Evolutionary conservation across 2,888 invertebrate species (phyloP).

Genomic region (Cephus pulcher): DNA sequence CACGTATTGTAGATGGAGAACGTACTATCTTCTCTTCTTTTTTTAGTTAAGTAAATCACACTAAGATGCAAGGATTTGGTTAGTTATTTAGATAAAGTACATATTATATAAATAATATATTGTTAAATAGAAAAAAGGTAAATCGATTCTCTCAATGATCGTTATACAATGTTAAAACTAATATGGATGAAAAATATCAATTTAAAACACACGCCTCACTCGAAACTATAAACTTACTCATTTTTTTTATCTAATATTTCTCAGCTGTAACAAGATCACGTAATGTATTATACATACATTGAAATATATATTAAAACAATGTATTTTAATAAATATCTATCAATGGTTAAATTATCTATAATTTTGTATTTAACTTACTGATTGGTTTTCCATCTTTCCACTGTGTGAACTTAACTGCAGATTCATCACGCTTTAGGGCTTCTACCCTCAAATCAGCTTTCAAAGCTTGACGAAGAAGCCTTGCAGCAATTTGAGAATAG

Average conservation of each 20-base stretch:
- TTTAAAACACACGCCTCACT: too few relatives aligned
- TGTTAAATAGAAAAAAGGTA: too few relatives aligned
- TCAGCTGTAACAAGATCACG: slow-evolving; percentile 51
- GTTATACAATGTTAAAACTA: too few relatives aligned
- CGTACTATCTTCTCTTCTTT: too few relatives aligned
- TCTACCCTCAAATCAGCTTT: slow-evolving; percentile 81
- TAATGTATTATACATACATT: neutral
- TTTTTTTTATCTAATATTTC: slow-evolving; percentile 26
- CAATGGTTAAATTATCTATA: neutral
- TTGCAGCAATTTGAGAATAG: slow-evolving; percentile 94
- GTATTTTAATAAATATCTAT: neutral
- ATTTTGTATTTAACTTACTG: slow-evolving; percentile 73
- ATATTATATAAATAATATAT: too few relatives aligned
- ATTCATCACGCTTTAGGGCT: slow-evolving; percentile 80
- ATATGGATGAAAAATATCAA: too few relatives aligned
- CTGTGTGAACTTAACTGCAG: slow-evolving; percentile 83
- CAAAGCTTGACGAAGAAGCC: slow-evolving; percentile 81
- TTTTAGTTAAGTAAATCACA: too few relatives aligned
- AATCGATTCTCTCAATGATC: too few relatives aligned
- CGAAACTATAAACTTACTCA: slow-evolving; percentile 27
- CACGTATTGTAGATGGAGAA: too few relatives aligned
- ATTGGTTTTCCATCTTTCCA: slow-evolving; percentile 92
- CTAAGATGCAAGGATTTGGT: too few relatives aligned
- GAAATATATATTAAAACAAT: slow-evolving; percentile 11
- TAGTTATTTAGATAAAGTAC: too few relatives aligned